Base-by-base conservation (phyloP, 2,113 vertebrate species). In the Numenius arquata region DNA sequence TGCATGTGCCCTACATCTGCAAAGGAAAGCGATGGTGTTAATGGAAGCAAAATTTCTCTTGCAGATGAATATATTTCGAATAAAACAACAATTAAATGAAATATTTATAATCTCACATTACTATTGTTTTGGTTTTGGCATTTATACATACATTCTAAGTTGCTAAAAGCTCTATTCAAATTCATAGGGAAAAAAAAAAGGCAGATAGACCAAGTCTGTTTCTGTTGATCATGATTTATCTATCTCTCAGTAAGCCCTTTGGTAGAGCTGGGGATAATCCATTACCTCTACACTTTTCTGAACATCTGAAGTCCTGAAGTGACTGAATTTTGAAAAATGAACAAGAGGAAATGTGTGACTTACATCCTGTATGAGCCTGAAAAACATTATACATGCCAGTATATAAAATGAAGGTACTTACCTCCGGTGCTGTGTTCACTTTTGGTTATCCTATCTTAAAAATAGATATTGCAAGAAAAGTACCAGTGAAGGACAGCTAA, bases 281-380 rank as follows among this genome's bases (percentile, higher is more conserved):
- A 88, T 95, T 96, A 67, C 40, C 43, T 87, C 52, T 72, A 19
- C 23, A 78, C 47, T 88, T 62, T 92, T 80, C 52, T 48, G 75
- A 91, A 93, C 29, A 91, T 92, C 76, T 83, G 36, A 95, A 91
- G 62, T 91, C 74, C 62, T 25, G 1, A 84, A 95, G 65, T 86
- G 36, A 94, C 85, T 86, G 68, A 94, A 94, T 88, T 86, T 92
- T 95, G 65, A 95, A 96, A 95, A 94, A 93, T 59, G 32, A 88
- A 62, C 0, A 14, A 61, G 36, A 34, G 9, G 9, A 62, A 92
- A 61, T 1, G 5, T 71, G 78, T 73, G 68, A 86, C 59, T 91
- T 63, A 65, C 56, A 96, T 67, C 19, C 61, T 85, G 26, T 71
- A 72, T 65, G 73, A 95, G 93, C n/a, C 47, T 77, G 80, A 77